These are phyloP conservation scores for Stegostoma tigrinum DNA, from an alignment of 2,113 vertebrate species.

Conservation along the genomic window DNA sequence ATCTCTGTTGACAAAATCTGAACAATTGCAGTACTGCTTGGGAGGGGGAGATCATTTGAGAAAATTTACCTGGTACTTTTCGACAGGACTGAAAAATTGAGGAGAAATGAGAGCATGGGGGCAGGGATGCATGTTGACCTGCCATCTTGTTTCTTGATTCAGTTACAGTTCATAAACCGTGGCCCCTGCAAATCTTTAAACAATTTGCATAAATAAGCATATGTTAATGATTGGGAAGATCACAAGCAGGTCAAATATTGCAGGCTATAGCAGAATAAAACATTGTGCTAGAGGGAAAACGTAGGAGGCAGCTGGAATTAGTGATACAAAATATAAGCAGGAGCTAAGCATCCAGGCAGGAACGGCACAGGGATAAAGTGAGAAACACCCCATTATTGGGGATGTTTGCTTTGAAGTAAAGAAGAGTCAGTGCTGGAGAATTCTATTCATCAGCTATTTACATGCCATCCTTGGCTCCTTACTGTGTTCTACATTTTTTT, in stretches of 20 bases:
- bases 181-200: conserved; percentile 76
- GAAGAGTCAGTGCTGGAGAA: not conserved
- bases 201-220: conserved; percentile 92
- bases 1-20: conserved; percentile 22
- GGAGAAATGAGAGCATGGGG: not conserved
- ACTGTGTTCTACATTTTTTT: no score
- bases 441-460: not conserved
- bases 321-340: not conserved
- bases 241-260: conserved; percentile 89
- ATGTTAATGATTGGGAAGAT: conserved; percentile 94
- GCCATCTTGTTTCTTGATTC: conserved; percentile 44
- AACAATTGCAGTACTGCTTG: not conserved
- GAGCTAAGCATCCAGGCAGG: not conserved
- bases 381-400: not conserved
- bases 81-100: not conserved
- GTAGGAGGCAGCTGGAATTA: conserved; percentile 60
- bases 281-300: conserved; percentile 81
- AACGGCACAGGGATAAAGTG: not conserved
- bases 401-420: conserved; percentile 2
- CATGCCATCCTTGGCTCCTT: no score
- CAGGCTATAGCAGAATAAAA: conserved; percentile 76
- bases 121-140: not conserved
- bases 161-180: conserved; percentile 72
- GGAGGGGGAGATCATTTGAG: conserved; percentile 1
- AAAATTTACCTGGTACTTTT: not conserved